A percentile compares a stretch with the other conserved stretches of the same genome.
Conservation (phyloP, 1,140 invertebrate genomes). For the Helicoverpa armigera region DNA sequence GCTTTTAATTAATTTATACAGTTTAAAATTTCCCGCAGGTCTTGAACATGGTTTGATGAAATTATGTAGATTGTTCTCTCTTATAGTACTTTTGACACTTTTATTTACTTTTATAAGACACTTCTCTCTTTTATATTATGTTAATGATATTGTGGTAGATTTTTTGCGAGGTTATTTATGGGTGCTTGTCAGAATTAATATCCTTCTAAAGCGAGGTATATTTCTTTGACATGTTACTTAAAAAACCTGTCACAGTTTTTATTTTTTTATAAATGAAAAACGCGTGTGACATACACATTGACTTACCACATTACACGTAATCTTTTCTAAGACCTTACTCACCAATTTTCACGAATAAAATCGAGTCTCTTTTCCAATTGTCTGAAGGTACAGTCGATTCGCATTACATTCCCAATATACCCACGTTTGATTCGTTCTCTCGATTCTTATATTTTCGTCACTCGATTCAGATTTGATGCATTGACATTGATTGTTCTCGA, state of each 20-base stretch:
- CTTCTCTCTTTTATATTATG: slow-evolving; percentile 9
- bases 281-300: no score
- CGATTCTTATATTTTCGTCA: slow-evolving; percentile 9
- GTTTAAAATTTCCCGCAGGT: slow-evolving; percentile 28
- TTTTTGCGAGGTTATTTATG: slow-evolving; percentile 17
- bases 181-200: slow-evolving; percentile 1
- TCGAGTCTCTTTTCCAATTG: slow-evolving; percentile 1
- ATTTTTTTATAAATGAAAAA: not conserved
- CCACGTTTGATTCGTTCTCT: not conserved
- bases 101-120: not conserved
- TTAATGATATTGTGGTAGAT: not conserved
- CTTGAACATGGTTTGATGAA: slow-evolving; percentile 21
- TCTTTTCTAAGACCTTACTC: not conserved
- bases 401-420: not conserved
- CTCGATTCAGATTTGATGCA: not conserved
- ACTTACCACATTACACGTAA: not conserved
- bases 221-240: not conserved
- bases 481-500: not conserved
- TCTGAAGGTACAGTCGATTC: not conserved
- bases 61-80: slow-evolving; percentile 28
- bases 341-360: not conserved
- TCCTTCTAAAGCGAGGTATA: no score
- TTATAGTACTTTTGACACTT: slow-evolving; percentile 1
- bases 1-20: slow-evolving; percentile 43
- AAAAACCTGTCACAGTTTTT: not conserved